These are phyloP conservation scores for Odocoileus virginianus DNA, from an alignment of 2,113 vertebrate species.

Conservation along the genomic window DNA sequence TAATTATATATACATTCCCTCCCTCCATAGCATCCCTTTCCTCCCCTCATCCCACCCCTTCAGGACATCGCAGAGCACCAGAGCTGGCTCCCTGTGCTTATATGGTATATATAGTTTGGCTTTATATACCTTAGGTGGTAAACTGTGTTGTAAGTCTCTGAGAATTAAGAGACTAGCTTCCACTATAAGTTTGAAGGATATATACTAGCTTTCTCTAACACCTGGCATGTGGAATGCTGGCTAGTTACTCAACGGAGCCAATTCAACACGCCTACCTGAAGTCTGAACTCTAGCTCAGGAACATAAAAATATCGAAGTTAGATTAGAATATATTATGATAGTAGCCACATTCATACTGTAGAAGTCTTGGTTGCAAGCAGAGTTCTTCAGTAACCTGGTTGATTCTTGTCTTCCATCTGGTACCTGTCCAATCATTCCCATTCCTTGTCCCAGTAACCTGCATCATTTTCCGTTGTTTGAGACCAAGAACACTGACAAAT, in stretches of 20 bases:
- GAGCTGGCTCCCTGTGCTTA: neutral
- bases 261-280: accelerated
- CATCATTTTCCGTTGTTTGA: neutral
- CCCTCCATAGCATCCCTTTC: neutral
- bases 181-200: neutral
- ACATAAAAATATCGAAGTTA: neutral
- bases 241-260: neutral
- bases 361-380: neutral
- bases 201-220: neutral
- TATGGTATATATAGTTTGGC: neutral
- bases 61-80: neutral
- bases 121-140: neutral
- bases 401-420: neutral
- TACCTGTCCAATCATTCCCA: neutral
- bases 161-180: neutral
- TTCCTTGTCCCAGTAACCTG: neutral
- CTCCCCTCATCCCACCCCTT: neutral
- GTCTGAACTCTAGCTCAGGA: neutral
- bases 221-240: too few species aligned
- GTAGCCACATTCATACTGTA: neutral
- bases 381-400: neutral
- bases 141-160: neutral
- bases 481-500: constrained; percentile 7
- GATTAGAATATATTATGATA: neutral
- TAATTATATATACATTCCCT: neutral